Evolutionary conservation across 1,140 invertebrate species (phyloP).

Genomic region (Samia ricini): DNA sequence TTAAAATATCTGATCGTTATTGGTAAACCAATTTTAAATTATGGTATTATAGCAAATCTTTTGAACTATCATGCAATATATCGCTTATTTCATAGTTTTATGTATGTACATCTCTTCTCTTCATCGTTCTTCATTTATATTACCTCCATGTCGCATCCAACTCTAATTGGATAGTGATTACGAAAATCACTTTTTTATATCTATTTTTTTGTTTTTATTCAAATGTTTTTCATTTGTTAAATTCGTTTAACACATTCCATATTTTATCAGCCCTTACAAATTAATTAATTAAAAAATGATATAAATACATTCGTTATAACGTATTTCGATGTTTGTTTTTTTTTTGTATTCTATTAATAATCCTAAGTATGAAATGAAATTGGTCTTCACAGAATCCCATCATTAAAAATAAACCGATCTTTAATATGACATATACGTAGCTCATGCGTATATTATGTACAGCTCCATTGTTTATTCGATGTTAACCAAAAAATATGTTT

Average conservation of each 20-base stretch:
- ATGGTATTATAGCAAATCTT: background rate
- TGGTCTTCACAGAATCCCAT: too few species aligned
- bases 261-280: background rate
- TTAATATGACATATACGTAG: background rate
- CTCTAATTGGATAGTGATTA: background rate
- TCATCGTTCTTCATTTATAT: conserved; percentile 7
- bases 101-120: conserved; percentile 38
- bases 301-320: background rate
- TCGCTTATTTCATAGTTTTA: conserved; percentile 21
- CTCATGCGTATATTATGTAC: background rate
- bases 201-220: background rate
- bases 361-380: too few species aligned
- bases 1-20: too few species aligned
- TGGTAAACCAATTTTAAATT: too few species aligned
- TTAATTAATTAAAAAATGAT: background rate
- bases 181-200: background rate
- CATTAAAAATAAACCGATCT: background rate
- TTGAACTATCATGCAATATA: conserved; percentile 22
- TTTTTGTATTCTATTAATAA: background rate
- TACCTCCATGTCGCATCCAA: background rate
- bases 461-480: background rate
- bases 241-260: background rate
- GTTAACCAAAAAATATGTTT: background rate
- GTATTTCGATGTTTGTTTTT: background rate
- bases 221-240: background rate